Evolutionary conservation across 1,140 invertebrate species (phyloP).

Genomic region (Drosophila micromelanica): DNA sequence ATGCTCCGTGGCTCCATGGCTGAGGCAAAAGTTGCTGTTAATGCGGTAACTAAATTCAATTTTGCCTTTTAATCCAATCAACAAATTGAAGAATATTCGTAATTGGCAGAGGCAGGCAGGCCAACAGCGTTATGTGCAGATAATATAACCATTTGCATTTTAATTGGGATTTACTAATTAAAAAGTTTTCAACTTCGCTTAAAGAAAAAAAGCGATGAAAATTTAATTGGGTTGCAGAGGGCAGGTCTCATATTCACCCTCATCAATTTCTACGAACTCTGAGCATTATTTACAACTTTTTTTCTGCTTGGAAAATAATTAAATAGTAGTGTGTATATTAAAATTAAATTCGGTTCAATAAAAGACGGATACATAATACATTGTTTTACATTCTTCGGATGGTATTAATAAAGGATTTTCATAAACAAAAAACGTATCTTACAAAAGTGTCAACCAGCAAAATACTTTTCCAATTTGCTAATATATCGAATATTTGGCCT

Average conservation of each 20-base stretch:
- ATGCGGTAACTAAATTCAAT: slow-evolving; percentile 78
- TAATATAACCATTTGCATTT: slow-evolving; percentile 73
- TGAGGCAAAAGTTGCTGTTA: slow-evolving; percentile 44
- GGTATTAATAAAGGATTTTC: neutral
- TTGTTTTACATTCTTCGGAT: no score
- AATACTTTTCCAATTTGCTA: neutral
- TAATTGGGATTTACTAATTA: slow-evolving; percentile 79
- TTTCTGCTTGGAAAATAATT: neutral
- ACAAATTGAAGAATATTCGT: slow-evolving; percentile 66
- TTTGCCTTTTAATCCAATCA: slow-evolving; percentile 76
- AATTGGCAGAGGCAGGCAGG: slow-evolving; percentile 47
- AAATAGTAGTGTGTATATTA: neutral
- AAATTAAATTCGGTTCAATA: no score
- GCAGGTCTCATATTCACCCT: slow-evolving; percentile 14
- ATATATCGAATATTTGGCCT: neutral
- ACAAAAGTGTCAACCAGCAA: neutral
- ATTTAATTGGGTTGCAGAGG: slow-evolving; percentile 19
- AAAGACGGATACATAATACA: no score
- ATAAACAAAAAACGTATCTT: neutral
- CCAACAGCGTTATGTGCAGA: slow-evolving; percentile 41
- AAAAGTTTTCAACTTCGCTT: slow-evolving; percentile 57
- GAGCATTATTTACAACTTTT: neutral
- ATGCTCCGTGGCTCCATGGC: neutral
- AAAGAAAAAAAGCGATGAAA: slow-evolving; percentile 32
- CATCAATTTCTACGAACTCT: slow-evolving; percentile 8